These are phyloP conservation scores for Eira barbara DNA, from an alignment of 2,113 vertebrate genomes.

Conservation along the genomic window DNA sequence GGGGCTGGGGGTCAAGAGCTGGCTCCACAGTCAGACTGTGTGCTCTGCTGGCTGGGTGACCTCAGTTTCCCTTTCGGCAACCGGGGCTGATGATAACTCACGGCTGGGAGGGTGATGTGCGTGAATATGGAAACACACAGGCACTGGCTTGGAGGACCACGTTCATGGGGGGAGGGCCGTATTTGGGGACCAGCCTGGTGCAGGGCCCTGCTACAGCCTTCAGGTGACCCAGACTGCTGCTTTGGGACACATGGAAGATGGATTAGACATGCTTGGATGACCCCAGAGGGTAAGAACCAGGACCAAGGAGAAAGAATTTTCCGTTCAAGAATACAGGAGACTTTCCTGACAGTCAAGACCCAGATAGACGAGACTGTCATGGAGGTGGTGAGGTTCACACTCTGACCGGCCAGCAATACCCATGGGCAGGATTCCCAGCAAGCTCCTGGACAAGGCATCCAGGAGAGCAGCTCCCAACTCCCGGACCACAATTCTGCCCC, in stretches of 20 bases:
- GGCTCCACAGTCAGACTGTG: neutral
- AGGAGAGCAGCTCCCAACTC: neutral
- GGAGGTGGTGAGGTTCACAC: neutral
- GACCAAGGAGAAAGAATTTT: neutral
- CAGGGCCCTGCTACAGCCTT: no score
- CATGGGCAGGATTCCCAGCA: neutral
- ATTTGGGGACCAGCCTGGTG: fast-evolving
- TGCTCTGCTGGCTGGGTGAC: neutral
- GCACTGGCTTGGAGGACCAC: neutral
- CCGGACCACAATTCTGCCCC: neutral
- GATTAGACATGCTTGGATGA: neutral
- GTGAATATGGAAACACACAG: neutral
- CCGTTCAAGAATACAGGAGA: neutral
- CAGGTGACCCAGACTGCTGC: neutral
- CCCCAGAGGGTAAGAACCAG: neutral
- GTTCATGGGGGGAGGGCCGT: neutral
- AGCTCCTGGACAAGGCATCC: neutral
- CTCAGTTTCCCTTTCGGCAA: neutral
- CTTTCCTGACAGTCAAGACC: neutral
- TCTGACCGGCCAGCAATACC: neutral
- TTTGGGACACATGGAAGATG: neutral
- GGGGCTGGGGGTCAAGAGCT: fast-evolving
- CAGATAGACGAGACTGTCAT: neutral
- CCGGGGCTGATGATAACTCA: no score
- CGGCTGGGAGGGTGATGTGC: neutral